Evolutionary conservation across 1,140 invertebrate genomes (phyloP), one percentile per base, ranked within the genome.

Genomic region (Temnothorax longispinosus): DNA sequence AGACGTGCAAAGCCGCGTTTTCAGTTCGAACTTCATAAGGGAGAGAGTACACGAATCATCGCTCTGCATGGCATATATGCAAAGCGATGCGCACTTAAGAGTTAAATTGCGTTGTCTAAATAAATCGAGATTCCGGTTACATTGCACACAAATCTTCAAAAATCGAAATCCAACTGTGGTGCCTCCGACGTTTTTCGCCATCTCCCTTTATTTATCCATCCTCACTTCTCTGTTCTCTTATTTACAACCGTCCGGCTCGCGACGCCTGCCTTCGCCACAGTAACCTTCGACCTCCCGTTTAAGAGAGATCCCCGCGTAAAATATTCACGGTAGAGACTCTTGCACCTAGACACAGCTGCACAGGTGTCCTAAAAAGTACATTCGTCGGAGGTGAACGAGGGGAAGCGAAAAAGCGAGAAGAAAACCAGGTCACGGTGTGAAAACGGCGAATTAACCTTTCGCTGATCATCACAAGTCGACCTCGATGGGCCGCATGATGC

Each of bases 361-460:
- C 69, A 64, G 27, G 41, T 62, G 82, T n/a, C 60, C 74, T 78
- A 54, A 67, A 85, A 85, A 65, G 76, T 84, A 84, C 54, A 75
- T 74, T 41, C 62, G 27, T 65, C 62, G 32, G 27, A 54, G 21
- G n/a, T 11, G n/a, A 58, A 41, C 58, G 54, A 65, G 56, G n/a
- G n/a, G 41, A 10, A 41, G 58, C 27, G 47, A 74, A 35, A 32
- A 41, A 56, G 67, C 21, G 62, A 75, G 32, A 84, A 35, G 50
- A 58, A 75, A 87, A 74, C 38, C 71, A 62, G 80, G 86, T 87
- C 85, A 82, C 56, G 10, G 44, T 54, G 44, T 15, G 78, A 87
- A 87, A 87, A 87, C 38, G 67, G 38, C 35, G 13, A 35, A 82
- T 87, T 77, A 82, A 87, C 85, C 85, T 87, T 74, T 84, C 35